phyloP scores from a whole-genome alignment of 2,113 vertebrate genomes.

The Barnardius zonarius region DNA sequence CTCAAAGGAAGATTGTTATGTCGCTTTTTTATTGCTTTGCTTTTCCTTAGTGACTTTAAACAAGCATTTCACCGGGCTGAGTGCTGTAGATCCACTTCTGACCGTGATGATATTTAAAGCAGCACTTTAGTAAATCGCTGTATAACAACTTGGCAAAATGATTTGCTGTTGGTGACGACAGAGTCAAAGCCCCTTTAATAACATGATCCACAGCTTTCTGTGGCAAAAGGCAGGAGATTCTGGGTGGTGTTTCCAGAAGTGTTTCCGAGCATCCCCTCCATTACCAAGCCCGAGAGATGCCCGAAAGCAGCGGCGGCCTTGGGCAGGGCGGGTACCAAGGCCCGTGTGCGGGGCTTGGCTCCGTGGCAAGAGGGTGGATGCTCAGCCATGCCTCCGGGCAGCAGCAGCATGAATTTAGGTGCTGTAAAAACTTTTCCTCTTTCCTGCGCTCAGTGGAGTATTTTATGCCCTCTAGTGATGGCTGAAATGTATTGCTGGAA shows the following conservation, averaged over 20 bases:
- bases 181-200: not conserved
- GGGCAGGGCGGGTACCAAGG: not conserved
- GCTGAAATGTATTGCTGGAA: not conserved
- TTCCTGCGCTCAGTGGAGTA: not conserved
- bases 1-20: not conserved
- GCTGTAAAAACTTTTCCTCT: not conserved
- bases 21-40: not conserved
- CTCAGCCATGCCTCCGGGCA: not conserved
- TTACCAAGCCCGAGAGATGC: not conserved
- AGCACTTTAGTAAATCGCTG: not conserved
- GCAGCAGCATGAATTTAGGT: not conserved
- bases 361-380: not conserved
- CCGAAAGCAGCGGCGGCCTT: not conserved
- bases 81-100: not conserved
- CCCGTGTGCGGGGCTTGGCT: not conserved
- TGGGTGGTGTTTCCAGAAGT: not conserved
- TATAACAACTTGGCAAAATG: not conserved
- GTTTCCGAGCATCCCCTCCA: not conserved
- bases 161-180: not conserved
- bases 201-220: not conserved
- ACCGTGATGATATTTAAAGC: not conserved
- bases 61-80: not conserved
- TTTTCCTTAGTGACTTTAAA: not conserved
- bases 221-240: not conserved
- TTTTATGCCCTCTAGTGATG: constrained; percentile 36